These are phyloP conservation scores for Caprella mutica DNA, from an alignment of 2,888 invertebrate species.

Conservation along the genomic window DNA sequence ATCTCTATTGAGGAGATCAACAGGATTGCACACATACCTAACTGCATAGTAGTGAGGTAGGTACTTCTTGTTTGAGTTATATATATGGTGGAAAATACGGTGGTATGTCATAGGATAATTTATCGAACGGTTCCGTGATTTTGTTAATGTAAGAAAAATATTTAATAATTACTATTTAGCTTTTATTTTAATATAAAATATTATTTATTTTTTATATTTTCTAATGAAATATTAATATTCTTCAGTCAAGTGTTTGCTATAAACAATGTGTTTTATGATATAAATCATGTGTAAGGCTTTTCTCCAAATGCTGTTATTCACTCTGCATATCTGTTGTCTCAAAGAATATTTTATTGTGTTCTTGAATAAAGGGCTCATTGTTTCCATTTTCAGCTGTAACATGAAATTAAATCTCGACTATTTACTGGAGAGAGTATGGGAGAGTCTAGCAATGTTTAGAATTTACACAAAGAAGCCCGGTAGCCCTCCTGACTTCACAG, in stretches of 20 bases:
- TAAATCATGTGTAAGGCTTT: too few relatives aligned
- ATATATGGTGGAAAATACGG: too few relatives aligned
- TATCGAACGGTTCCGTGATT: not conserved
- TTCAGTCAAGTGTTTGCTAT: too few relatives aligned
- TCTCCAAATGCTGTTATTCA: too few relatives aligned
- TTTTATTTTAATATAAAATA: too few relatives aligned
- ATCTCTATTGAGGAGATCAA: slow-evolving; percentile 98
- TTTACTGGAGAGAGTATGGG: slow-evolving; percentile 84
- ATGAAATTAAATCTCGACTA: slow-evolving; percentile 97
- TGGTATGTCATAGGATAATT: not conserved
- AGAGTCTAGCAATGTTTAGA: slow-evolving; percentile 78
- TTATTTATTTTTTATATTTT: not conserved
- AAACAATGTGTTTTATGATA: too few relatives aligned
- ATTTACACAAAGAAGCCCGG: slow-evolving; percentile 99
- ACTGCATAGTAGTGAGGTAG: slow-evolving; percentile 86
- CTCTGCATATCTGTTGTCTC: too few relatives aligned
- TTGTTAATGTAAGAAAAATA: not conserved
- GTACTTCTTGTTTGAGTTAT: slow-evolving; percentile 18
- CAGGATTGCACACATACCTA: slow-evolving; percentile 71
- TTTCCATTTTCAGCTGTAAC: slow-evolving; percentile 64
- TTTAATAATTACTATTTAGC: too few relatives aligned
- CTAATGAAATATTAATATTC: not conserved
- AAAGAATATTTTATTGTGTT: too few relatives aligned
- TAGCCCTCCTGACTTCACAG: slow-evolving; percentile 88
- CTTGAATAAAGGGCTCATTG: slow-evolving; percentile 2